Base-by-base conservation (phyloP, 1,140 invertebrate genomes). In the Drosophila ercepeae region DNA sequence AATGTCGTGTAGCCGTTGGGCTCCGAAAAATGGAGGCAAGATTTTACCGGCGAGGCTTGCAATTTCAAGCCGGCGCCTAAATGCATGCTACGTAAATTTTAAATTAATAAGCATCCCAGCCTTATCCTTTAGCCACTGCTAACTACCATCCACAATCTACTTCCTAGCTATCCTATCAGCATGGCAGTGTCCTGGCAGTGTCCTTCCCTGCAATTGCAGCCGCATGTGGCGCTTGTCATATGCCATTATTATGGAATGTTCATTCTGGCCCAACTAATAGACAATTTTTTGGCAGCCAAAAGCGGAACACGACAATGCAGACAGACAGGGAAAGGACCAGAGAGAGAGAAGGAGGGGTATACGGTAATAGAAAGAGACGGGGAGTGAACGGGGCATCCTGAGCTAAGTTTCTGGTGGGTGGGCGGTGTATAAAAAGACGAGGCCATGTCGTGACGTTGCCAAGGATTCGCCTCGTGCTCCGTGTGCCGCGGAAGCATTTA, bases 191-290 rank as follows among this genome's bases (percentile, higher is more conserved):
- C n/a, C 13, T n/a, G 36, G 36, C 36, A 39, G 36, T 16, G 23
- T 7, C 18, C 44, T 16, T 16, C 44, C 44, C 69, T 73, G 75
- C 75, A 68, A 84, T 86, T 86, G 81, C 67, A 65, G 59, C 78
- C 82, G 81, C 83, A 86, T 86, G 82, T 88, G 81, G 83, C 75
- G 82, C 77, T 89, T 88, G 82, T 88, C 82, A 86, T 77, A 82
- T 88, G 82, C 82, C 77, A 86, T 86, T 88, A 86, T 88, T 86
- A 88, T 63, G 64, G 77, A 70, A 82, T 82, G 79, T 75, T 75
- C 75, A 84, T 78, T 75, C 73, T 70, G 73, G 73, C 81, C 73
- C 59, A 81, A 86, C 81, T 86, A 86, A 86, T 86, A 86, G 82
- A 86, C 82, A 86, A 86, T 86, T 86, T 86, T 86, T 86, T 86